Evolutionary conservation across 2,113 vertebrate genomes (phyloP).

Genomic region (Nothoprocta perdicaria): DNA sequence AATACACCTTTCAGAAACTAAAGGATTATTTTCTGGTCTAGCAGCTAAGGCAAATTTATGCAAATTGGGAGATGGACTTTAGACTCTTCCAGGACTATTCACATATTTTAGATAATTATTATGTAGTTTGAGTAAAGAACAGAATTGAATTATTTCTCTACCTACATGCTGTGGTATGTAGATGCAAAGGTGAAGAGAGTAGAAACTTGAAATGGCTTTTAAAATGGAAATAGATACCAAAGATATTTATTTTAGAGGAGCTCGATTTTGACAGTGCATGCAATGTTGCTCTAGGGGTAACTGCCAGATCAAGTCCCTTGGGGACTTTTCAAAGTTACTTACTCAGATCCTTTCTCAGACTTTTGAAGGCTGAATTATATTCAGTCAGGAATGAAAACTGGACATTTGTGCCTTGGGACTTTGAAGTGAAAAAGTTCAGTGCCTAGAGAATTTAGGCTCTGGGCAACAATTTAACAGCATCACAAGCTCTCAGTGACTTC

Average conservation of each 20-base stretch:
- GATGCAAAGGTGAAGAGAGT: background rate
- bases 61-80: background rate
- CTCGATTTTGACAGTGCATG: background rate
- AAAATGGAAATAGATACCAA: background rate
- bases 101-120: background rate
- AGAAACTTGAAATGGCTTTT: background rate
- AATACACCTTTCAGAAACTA: background rate
- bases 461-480: background rate
- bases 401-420: background rate
- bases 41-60: background rate
- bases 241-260: background rate
- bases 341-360: background rate
- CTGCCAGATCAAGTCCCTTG: accelerated
- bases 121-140: background rate
- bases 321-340: background rate
- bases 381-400: background rate
- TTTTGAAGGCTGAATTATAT: background rate
- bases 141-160: background rate
- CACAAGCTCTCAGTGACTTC: background rate
- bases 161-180: background rate
- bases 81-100: background rate
- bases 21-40: background rate
- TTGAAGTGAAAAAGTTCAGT: background rate
- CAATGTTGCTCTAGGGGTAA: background rate
- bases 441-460: background rate